phyloP scores from a whole-genome alignment of 2,888 invertebrate genomes.

The Chymomyza fuscimana region DNA sequence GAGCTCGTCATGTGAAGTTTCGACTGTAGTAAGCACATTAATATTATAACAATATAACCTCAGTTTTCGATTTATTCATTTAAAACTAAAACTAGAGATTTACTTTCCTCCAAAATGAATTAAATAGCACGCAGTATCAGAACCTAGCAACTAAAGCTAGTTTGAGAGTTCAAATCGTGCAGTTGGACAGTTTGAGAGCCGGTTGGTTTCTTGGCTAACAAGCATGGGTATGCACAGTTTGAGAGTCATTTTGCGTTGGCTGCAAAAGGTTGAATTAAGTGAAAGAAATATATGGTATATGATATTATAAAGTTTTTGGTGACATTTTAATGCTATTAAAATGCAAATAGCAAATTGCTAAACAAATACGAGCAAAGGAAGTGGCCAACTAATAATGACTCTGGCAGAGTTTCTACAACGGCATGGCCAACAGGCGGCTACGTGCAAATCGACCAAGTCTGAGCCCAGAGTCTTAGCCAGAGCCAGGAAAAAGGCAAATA shows the following conservation, averaged over 20 bases:
- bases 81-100: no score
- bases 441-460: neutral
- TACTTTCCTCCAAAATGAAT: no score
- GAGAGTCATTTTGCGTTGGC: neutral
- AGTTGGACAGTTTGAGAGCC: no score
- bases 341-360: constrained; percentile 44
- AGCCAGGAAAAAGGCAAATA: neutral
- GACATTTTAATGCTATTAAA: constrained; percentile 41
- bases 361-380: constrained; percentile 22
- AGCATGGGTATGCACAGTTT: neutral
- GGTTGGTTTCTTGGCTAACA: neutral
- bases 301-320: constrained; percentile 15
- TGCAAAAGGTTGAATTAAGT: neutral
- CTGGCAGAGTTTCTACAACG: neutral
- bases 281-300: neutral
- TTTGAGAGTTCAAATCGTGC: no score
- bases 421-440: neutral
- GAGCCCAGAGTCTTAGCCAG: neutral
- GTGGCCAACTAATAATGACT: constrained; percentile 41
- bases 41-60: no score
- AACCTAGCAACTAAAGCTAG: no score
- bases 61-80: no score
- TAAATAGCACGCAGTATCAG: no score
- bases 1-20: no score
- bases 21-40: no score